A percentile compares a stretch with the other conserved stretches of the same genome.
phyloP scores from a whole-genome alignment of 2,113 vertebrate species.

The Gadus macrocephalus region DNA sequence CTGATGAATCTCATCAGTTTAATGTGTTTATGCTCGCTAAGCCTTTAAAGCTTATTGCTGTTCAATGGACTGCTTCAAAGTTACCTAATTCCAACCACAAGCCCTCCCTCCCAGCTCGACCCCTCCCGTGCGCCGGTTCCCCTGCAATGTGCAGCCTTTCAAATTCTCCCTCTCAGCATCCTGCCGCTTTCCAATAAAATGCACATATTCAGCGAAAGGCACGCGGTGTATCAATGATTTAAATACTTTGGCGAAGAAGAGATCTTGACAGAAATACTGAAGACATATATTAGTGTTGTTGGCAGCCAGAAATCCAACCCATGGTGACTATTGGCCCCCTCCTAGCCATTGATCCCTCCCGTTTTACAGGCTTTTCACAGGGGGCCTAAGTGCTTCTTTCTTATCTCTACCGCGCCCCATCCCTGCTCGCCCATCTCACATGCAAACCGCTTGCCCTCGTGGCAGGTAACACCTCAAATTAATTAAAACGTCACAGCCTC shows the following conservation, averaged over 20 bases:
- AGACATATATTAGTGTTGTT: constrained; percentile 55
- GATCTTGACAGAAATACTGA: constrained; percentile 57
- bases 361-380: constrained; percentile 63
- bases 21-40: constrained; percentile 76
- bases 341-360: constrained; percentile 49
- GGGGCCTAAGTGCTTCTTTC: constrained; percentile 53
- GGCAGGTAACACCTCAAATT: constrained; percentile 70
- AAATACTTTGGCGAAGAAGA: constrained; percentile 53
- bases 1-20: constrained; percentile 76
- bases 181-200: constrained; percentile 38
- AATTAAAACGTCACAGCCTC: constrained; percentile 73
- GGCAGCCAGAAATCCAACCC: constrained; percentile 52
- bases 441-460: constrained; percentile 48
- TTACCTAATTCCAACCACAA: constrained; percentile 56
- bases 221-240: constrained; percentile 59
- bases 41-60: constrained; percentile 73
- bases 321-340: constrained; percentile 54
- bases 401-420: constrained; percentile 49
- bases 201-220: constrained; percentile 41
- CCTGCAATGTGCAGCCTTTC: constrained; percentile 39
- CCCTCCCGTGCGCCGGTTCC: constrained; percentile 25
- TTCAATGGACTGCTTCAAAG: constrained; percentile 74
- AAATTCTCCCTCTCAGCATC: constrained; percentile 31
- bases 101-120: constrained; percentile 13
- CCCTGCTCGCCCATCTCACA: constrained; percentile 61